Base-by-base conservation (phyloP, 1,140 invertebrate genomes). In the Drosophila littoralis region DNA sequence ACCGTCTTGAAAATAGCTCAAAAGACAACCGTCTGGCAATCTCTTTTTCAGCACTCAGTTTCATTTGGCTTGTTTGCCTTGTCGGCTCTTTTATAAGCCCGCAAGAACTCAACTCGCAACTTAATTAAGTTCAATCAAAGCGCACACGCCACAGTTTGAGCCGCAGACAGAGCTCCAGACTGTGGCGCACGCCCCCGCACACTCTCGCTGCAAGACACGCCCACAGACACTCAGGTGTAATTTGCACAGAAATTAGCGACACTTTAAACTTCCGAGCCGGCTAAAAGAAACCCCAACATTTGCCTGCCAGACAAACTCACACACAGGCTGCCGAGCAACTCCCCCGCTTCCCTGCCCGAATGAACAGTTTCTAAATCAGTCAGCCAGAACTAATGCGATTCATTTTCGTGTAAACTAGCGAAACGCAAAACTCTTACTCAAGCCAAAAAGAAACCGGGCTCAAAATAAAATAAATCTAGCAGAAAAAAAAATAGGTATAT, bases 391-490 rank as follows among this genome's bases (percentile, higher is more conserved):
- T 86, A 86, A 86, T 82, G 83, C 67, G 75, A 76, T 79, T 82
- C 71, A 79, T 82, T 85, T 85, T 79, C 57, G 75, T 86, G 78
- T 81, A 81, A 85, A 61, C 75, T 67, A 84, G 74, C 73, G 68
- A 82, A 75, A 79, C 69, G 68, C 69, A 63, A 68, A 64, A 66
- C 50, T 78, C 68, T 59, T 33, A n/a, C n/a, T 9, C 43, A 7
- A 48, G 35, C 36, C 54, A 55, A 64, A 28, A 28, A 28, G 22
- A 28, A 28, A 28, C 0, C 22, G 22, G 5, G 22, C 4, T 28
- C 22, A 28, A 55, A 71, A 7, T 40, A 35, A 50, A 61, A 40
- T 28, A 45, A 38, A 33, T 6, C 45, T 36, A 7, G 9, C 6
- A 35, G 12, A 46, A 51, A 51, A 46, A 38, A 6, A 43, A 52